Evolutionary conservation across 1,140 invertebrate species (phyloP), one percentile per base, ranked within the genome.

Genomic region (Argopecten irradians): DNA sequence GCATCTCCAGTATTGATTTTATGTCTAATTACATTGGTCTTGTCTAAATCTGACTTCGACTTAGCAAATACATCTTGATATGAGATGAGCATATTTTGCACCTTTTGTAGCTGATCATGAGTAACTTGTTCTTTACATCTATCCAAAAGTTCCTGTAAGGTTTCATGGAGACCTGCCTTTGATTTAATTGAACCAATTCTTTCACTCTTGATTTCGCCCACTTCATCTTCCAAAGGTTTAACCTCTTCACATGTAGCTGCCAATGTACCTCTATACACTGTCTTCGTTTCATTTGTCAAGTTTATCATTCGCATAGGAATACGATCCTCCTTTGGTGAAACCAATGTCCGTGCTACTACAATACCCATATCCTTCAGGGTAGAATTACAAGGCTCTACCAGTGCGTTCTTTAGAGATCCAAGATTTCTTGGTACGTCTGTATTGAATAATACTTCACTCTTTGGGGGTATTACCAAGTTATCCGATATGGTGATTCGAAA

Each of bases 41-140:
- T 13, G 41, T 8, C 86, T 34, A 46, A 35, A 46, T 90, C 86
- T 39, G 3, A 33, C 35, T 84, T 46, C 19, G n/a, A 28, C 32
- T 87, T 89, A 13, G 85, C 82, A 82, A 89, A 87, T 34, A 87
- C n/a, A 82, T 87, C 46, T 71, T 35, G 32, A 85, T 89, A 84
- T 87, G 46, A 32, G 28, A 32, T 14, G n/a, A 87, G 35, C 16
- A 89, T 34, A 28, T 39, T 19, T 3, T 87, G 34, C 8, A 83
- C 7, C 16, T n/a, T 82, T n/a, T 0, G 14, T 41, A 33, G 34
- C 36, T 87, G 71, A 0, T 83, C 71, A 2, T 33, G 0, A 13
- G 32, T n/a, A 2, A 83, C 14, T 14, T 19, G 19, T 36, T n/a
- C 55, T 34, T 13, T 34, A 19, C 55, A 71, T 34, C 82, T 46